Evolutionary conservation across 1,140 invertebrate species (phyloP).

Genomic region (Musca domestica): DNA sequence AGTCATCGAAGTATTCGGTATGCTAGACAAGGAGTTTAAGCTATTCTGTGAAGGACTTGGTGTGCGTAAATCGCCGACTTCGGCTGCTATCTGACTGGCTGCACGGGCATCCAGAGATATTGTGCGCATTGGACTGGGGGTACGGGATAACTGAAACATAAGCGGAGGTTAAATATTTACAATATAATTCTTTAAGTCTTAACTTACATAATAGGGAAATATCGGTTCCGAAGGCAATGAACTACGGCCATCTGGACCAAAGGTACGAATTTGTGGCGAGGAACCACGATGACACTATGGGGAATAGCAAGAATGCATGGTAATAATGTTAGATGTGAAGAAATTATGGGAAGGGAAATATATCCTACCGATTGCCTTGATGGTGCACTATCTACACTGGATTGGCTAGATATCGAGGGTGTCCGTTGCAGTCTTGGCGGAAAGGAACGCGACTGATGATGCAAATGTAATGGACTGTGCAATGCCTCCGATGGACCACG

Average conservation of each 20-base stretch:
- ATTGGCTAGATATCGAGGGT: conserved; percentile 76
- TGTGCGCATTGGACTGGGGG: conserved; percentile 71
- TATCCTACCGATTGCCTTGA: conserved; percentile 63
- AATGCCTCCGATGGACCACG: conserved; percentile 46
- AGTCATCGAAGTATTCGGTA: conserved; percentile 38
- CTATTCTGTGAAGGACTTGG: conserved; percentile 60
- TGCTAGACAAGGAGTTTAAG: conserved; percentile 59
- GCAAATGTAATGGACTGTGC: conserved; percentile 51
- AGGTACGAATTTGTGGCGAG: conserved; percentile 74
- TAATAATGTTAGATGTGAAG: background rate
- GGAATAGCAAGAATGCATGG: background rate
- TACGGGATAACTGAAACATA: conserved; percentile 55
- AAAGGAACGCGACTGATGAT: conserved; percentile 53
- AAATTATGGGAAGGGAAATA: background rate
- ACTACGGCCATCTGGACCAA: conserved; percentile 68
- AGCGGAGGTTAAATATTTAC: background rate
- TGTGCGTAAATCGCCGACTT: conserved; percentile 49
- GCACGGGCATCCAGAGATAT: conserved; percentile 71
- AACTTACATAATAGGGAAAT: conserved; percentile 42
- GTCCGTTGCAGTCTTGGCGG: conserved; percentile 62
- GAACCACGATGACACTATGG: conserved; percentile 67
- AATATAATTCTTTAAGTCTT: background rate
- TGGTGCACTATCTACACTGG: conserved; percentile 71
- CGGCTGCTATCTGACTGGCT: conserved; percentile 57
- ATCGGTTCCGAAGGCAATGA: conserved; percentile 47